These are phyloP conservation scores for Apamea epomidion DNA, from an alignment of 2,888 invertebrate species.

Conservation along the genomic window DNA sequence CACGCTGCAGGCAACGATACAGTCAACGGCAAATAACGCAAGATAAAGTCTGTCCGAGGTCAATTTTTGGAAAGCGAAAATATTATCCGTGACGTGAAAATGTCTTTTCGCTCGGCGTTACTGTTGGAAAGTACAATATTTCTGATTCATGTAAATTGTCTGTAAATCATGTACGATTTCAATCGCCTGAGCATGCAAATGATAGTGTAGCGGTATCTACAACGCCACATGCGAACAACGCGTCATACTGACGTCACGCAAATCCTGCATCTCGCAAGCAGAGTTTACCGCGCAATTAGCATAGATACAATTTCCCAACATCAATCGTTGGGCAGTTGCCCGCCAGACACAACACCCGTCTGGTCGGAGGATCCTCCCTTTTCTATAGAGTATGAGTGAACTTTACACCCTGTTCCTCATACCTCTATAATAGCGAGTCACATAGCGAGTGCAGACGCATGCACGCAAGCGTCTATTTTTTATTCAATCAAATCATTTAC, in stretches of 20 bases:
- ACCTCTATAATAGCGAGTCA: too few relatives aligned
- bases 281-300: too few relatives aligned
- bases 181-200: not conserved
- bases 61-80: not conserved
- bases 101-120: not conserved
- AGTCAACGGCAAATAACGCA: not conserved
- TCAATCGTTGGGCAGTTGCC: too few relatives aligned
- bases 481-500: not conserved
- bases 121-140: not conserved
- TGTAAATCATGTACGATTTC: not conserved
- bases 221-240: too few relatives aligned
- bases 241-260: too few relatives aligned
- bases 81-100: not conserved
- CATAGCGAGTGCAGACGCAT: not conserved
- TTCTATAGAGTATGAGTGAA: too few relatives aligned
- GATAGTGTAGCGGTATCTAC: too few relatives aligned
- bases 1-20: slow-evolving; percentile 85
- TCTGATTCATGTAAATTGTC: not conserved
- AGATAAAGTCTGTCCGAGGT: not conserved
- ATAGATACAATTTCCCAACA: too few relatives aligned
- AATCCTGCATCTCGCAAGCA: too few relatives aligned
- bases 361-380: too few relatives aligned
- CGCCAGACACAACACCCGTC: too few relatives aligned
- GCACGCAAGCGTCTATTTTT: not conserved
- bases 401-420: too few relatives aligned